Conservation (phyloP, 2,888 invertebrate genomes). For the Nephrocerus scutellatus region DNA sequence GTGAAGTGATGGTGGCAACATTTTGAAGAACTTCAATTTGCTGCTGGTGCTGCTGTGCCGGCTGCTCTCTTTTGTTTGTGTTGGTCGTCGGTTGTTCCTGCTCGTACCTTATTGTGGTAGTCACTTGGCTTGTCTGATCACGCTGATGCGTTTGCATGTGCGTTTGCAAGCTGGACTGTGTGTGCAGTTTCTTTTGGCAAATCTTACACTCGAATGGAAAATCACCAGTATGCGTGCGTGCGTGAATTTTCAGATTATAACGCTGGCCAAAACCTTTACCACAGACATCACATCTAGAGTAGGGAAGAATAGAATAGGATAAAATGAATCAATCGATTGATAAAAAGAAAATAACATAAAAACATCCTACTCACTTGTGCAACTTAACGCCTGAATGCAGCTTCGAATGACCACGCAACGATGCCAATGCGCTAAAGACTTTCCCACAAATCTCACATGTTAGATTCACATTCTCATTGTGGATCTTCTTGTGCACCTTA, state of each 20-base stretch:
- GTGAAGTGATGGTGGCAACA: too few species aligned
- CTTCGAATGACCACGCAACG: conserved; percentile 45
- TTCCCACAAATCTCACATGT: conserved; percentile 53
- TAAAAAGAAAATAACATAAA: conserved; percentile 1
- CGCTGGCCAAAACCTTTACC: conserved; percentile 47
- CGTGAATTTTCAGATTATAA: conserved; percentile 46
- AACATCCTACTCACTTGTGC: conserved; percentile 41
- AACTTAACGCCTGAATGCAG: conserved; percentile 46
- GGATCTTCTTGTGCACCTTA: conserved; percentile 54
- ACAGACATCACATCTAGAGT: conserved; percentile 43
- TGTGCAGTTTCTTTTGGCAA: conserved; percentile 45
- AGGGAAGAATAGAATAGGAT: background rate
- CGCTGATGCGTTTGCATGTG: conserved; percentile 46
- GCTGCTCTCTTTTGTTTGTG: conserved; percentile 20
- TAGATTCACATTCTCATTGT: conserved; percentile 52
- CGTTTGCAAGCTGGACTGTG: conserved; percentile 44
- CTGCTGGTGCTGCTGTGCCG: conserved; percentile 19
- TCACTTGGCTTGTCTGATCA: conserved; percentile 36
- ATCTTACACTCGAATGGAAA: conserved; percentile 46
- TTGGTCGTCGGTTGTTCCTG: conserved; percentile 23
- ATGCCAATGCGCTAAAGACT: conserved; percentile 48
- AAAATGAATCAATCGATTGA: background rate
- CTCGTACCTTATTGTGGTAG: conserved; percentile 28
- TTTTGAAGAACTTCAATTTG: conserved; percentile 14
- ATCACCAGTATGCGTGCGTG: conserved; percentile 45